Evolutionary conservation across 2,797 vertebrate species (phyloP).

Genomic region (Emys orbicularis): DNA sequence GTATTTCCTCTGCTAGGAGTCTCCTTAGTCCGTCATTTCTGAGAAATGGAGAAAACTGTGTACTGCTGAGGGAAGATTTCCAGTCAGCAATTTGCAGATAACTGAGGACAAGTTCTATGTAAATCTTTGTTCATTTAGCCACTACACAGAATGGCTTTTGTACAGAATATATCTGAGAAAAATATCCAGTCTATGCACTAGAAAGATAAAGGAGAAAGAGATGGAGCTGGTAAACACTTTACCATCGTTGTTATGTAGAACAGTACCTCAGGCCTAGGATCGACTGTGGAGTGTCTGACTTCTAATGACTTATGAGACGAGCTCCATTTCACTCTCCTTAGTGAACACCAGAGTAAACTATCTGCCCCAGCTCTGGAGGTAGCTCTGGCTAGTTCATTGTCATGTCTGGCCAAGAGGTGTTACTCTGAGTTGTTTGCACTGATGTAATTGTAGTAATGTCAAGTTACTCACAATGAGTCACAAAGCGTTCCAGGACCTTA

Average conservation of each 20-base stretch:
- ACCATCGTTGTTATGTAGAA: slow-evolving; percentile 59
- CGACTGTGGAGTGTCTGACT: accelerated
- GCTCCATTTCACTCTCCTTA: neutral
- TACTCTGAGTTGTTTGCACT: neutral
- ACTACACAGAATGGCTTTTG: neutral
- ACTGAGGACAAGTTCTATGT: neutral
- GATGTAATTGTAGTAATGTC: accelerated
- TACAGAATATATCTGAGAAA: neutral
- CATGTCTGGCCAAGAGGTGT: neutral
- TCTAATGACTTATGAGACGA: neutral
- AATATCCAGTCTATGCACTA: slow-evolving; percentile 21
- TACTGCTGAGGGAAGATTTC: slow-evolving; percentile 4
- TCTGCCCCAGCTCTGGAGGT: neutral
- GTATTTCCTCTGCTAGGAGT: slow-evolving; percentile 63
- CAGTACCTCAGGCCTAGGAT: slow-evolving; percentile 49
- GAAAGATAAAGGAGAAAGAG: neutral
- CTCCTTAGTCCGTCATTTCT: neutral
- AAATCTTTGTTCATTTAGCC: neutral
- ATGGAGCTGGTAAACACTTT: slow-evolving; percentile 51
- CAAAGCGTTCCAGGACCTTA: neutral
- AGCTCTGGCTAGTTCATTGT: neutral
- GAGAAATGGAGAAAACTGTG: slow-evolving; percentile 23
- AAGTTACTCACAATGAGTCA: neutral
- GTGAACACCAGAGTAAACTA: neutral
- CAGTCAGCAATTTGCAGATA: neutral